These are phyloP conservation scores for Florisuga fusca DNA, from an alignment of 2,797 vertebrate genomes.

Conservation along the genomic window DNA sequence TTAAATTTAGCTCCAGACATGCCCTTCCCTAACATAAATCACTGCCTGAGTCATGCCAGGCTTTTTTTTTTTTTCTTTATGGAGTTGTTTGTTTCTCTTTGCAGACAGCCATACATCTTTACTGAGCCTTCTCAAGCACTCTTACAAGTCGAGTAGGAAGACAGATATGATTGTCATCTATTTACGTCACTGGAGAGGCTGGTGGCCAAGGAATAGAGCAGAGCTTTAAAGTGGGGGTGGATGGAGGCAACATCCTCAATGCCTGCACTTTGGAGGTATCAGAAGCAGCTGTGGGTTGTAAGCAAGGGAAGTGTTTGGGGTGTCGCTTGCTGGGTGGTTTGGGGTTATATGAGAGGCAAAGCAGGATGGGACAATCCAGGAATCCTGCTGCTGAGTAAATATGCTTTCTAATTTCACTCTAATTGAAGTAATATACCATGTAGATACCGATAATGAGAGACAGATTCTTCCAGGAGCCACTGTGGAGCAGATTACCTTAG, in stretches of 20 bases:
- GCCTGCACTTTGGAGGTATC: background rate
- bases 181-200: background rate
- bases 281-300: constrained; percentile 14
- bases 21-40: constrained; percentile 1
- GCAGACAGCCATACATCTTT: background rate
- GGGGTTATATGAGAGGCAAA: background rate
- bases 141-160: background rate
- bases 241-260: background rate
- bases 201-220: background rate
- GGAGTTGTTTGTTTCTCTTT: background rate
- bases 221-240: background rate
- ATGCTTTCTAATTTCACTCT: background rate
- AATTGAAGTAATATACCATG: background rate
- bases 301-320: background rate
- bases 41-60: constrained; percentile 7
- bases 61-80: background rate
- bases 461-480: background rate
- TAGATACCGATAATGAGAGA: background rate
- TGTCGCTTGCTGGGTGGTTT: constrained; percentile 22
- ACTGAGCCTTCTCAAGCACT: background rate
- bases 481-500: background rate
- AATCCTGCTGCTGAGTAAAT: background rate
- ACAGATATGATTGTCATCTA: background rate
- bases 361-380: background rate
- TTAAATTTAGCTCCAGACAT: constrained; percentile 49